Conservation (phyloP, 64 coral and sea anemone species). For the Montipora sp. region DNA sequence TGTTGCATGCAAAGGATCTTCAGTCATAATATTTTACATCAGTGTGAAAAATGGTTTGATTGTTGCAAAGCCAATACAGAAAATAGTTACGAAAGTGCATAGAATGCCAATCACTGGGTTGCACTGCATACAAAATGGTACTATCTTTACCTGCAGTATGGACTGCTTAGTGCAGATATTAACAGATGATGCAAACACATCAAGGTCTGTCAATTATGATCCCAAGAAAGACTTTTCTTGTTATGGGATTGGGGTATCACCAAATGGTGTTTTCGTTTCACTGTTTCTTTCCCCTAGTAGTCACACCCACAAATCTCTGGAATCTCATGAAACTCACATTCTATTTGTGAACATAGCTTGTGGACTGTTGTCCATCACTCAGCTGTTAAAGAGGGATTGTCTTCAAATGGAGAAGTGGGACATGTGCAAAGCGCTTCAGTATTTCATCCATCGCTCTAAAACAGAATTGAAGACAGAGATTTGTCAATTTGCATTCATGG, state of each 20-base stretch:
- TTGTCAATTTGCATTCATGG: neutral
- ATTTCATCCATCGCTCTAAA: neutral
- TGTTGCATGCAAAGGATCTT: conserved; percentile 23
- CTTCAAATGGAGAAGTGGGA: conserved; percentile 35
- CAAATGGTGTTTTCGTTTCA: neutral
- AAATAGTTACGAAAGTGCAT: conserved; percentile 1
- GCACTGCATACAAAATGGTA: neutral
- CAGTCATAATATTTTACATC: conserved; percentile 31
- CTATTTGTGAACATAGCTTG: conserved; percentile 19
- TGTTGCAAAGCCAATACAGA: conserved; percentile 15
- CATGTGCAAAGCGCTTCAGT: conserved; percentile 23
- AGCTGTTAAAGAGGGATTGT: neutral
- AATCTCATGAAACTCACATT: conserved; percentile 19
- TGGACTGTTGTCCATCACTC: neutral
- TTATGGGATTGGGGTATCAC: conserved; percentile 6
- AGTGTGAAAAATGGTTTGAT: neutral
- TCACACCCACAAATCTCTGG: conserved; percentile 14
- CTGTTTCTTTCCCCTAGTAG: neutral
- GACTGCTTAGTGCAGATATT: conserved; percentile 30
- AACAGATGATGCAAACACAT: neutral
- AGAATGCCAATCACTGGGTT: conserved; percentile 25
- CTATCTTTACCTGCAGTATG: conserved; percentile 16
- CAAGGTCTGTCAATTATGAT: conserved; percentile 1
- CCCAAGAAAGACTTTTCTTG: conserved; percentile 5
- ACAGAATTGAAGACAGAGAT: neutral